These are phyloP conservation scores for Argyrosomus japonicus DNA, from an alignment of 2,113 vertebrate genomes.

Conservation along the genomic window DNA sequence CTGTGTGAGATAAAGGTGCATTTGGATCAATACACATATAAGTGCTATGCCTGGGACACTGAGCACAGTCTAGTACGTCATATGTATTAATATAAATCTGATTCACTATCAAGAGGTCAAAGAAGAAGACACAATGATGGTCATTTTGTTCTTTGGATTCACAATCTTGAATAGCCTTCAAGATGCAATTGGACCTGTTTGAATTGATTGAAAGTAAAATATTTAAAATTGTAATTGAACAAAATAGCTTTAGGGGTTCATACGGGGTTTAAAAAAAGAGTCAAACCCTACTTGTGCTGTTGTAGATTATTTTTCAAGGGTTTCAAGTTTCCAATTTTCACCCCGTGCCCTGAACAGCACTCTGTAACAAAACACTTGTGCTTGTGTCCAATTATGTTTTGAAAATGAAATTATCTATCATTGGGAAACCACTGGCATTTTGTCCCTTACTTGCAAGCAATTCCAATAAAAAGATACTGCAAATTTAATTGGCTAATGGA, in stretches of 20 bases:
- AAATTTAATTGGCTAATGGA: constrained; percentile 67
- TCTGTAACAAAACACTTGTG: constrained; percentile 35
- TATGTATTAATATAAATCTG: constrained; percentile 39
- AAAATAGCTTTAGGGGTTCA: constrained; percentile 28
- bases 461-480: constrained; percentile 58
- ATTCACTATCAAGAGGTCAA: constrained; percentile 22
- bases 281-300: constrained; percentile 17
- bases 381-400: constrained; percentile 66
- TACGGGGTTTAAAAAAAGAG: neutral
- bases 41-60: constrained; percentile 51
- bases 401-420: constrained; percentile 68
- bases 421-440: constrained; percentile 57
- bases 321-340: constrained; percentile 49
- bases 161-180: constrained; percentile 6
- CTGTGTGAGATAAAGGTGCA: constrained; percentile 57
- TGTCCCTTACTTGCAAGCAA: constrained; percentile 49
- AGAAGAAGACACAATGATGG: neutral
- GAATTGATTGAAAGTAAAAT: constrained; percentile 19
- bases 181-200: neutral
- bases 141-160: neutral
- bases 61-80: constrained; percentile 33
- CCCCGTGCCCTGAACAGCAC: constrained; percentile 19
- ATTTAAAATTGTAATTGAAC: constrained; percentile 22
- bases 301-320: constrained; percentile 43
- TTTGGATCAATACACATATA: constrained; percentile 66